Base-by-base conservation (phyloP, 2,888 invertebrate genomes). In the Heliconius ethilla region DNA sequence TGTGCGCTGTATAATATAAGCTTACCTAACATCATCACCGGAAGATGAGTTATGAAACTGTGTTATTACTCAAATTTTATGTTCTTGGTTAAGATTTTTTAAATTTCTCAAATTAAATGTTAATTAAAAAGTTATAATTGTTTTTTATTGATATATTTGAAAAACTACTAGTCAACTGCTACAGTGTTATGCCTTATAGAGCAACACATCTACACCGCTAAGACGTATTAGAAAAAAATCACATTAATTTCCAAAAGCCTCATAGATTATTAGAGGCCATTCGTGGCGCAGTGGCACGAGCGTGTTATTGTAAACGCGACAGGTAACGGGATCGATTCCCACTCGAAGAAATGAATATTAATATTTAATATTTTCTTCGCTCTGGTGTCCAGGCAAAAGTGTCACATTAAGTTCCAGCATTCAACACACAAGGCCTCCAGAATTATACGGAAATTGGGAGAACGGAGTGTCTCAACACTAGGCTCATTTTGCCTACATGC, bases 41-140 rank as follows among this genome's bases (percentile, higher is more conserved):
- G 69, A 69, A 69, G 69, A 69, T 69, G 69, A 69, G 25, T 69
- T 69, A 69, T 45, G 69, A 69, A 69, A 69, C 69, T 69, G 40
- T 69, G 40, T 40, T 69, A 69, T 69, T 69, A 18, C 69, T 69
- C 25, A 40, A 40, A 69, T 15, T 69, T 40, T 69, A 69, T 40
- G 25, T 40, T 69, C n/a, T 40, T n/a, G 4, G 33, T 33, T 25
- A 25, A 69, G n/a, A 25, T 7, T 69, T 22, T 69, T 69, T 40
- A 25, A 25, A 18, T 13, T 25, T 67, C n/a, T 40, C 11, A 40
- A 40, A 69, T 25, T 69, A 40, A 67, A 67, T 29, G 15, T 18
- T 27, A 29, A 51, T 51, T 45, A 27, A 63, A 63, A 63, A 63
- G 27, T 59, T 55, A 2, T 22, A 55, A 55, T 9, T 59, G 55